A percentile compares a stretch with the other conserved stretches of the same genome.
These are phyloP conservation scores for Neria commutata DNA, from an alignment of 2,888 invertebrate genomes.

Conservation along the genomic window DNA sequence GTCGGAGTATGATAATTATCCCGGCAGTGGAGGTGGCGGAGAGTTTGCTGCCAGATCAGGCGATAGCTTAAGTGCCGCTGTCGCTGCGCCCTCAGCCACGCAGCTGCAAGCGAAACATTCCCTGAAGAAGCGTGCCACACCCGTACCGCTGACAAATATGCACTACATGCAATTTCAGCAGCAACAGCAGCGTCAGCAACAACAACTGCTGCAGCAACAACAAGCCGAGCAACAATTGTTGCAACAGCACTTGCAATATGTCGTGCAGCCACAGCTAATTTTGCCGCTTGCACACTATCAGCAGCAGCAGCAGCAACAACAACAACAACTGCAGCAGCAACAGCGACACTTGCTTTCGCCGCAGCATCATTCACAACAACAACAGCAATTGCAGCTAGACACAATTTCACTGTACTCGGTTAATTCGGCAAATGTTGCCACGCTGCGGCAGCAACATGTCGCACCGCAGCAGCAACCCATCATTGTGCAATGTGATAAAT, in stretches of 20 bases:
- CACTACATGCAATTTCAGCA: slow-evolving; percentile 7
- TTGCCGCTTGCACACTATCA: slow-evolving; percentile 22
- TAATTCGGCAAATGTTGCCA: slow-evolving; percentile 55
- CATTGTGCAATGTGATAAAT: slow-evolving; percentile 59
- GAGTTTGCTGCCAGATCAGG: not conserved
- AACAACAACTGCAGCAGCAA: slow-evolving; percentile 30
- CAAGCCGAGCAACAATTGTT: slow-evolving; percentile 10
- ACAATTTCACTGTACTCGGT: slow-evolving; percentile 51
- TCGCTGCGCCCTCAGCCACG: no score
- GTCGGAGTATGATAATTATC: slow-evolving; percentile 55
- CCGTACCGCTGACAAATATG: slow-evolving; percentile 15
- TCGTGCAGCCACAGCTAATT: slow-evolving; percentile 13
- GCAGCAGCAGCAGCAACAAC: slow-evolving; percentile 34
- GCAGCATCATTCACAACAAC: not conserved
- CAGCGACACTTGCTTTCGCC: slow-evolving; percentile 4
- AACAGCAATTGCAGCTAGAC: slow-evolving; percentile 31
- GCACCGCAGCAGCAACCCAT: slow-evolving; percentile 52
- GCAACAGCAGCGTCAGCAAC: slow-evolving; percentile 5
- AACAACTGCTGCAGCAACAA: slow-evolving; percentile 33
- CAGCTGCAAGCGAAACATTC: slow-evolving; percentile 50
- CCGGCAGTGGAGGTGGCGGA: slow-evolving; percentile 31
- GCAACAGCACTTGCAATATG: slow-evolving; percentile 16
- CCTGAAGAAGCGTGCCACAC: slow-evolving; percentile 49
- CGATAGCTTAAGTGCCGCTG: slow-evolving; percentile 1
- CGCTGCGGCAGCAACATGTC: slow-evolving; percentile 49